Evolutionary conservation across 2,797 vertebrate species (phyloP), one percentile per base, ranked within the genome.

Genomic region (Hybognathus amarus): DNA sequence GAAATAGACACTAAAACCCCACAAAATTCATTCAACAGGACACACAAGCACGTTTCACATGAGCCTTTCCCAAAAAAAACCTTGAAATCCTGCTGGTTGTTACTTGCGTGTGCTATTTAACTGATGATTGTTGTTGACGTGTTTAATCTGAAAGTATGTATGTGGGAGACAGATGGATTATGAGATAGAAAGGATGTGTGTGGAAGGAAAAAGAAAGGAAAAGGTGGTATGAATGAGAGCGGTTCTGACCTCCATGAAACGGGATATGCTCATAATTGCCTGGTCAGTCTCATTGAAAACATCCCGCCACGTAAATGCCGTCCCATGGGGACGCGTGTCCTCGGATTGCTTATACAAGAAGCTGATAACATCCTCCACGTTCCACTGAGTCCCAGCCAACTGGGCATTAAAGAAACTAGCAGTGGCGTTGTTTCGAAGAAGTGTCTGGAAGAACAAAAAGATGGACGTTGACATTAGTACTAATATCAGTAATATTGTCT

Each of bases 281-380:
- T 87, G 88, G 86, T 93, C 94, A 0, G 95, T 96, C 90, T 96
- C 96, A 42, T 97, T 96, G 90, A 96, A 96, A 76, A 94, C 94
- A 0, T 96, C 93, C 88, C 94, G 89, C 96, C 96, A 97, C 11
- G 95, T 96, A 52, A 95, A 95, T 4, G 86, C 83, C 0, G 93
- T 92, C 50, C 90, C 91, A 11, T 79, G 77, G 13, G 90, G 83
- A 42, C 87, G 89, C 0, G 83, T 88, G 69, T 96, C 93, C 61
- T 94, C 94, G 0, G 93, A 93, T 30, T 90, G 79, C 88, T 96
- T 97, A 77, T 95, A 93, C 79, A 97, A 85, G 85, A 97, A 97
- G 1, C 45, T 90, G 47, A 91, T 61, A 54, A 97, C 10, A 1
- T 96, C 95, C 22, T 92, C 90, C n/a, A 94, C 87, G 0, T 92